Evolutionary conservation across 1,140 invertebrate species (phyloP), one percentile per base, ranked within the genome.

Genomic region (Formica exsecta): DNA sequence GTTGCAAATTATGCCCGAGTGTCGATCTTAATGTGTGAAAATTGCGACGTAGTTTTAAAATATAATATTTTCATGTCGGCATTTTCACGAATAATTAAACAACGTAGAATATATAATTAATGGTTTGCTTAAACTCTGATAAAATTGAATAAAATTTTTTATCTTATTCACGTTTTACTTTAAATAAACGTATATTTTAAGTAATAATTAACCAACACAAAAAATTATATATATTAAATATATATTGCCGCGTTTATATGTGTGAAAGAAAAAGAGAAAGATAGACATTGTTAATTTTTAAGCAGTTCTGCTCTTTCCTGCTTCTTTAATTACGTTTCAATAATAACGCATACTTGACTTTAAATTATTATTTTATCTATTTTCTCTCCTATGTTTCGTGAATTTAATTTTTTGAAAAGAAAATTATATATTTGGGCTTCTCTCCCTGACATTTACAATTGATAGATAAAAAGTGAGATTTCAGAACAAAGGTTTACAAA

Each of bases 381-480:
- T 51, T 79, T 62, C 41, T 7, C 9, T 44, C 9, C 0, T 41
- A 2, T 22, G 13, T n/a, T 59, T 59, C 38, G 8, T 32, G 11
- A 73, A 73, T 81, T 81, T 61, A 4, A 41, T 0, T n/a, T 73
- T 73, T 19, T 22, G 38, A 61, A 38, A 61, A 61, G 5, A 59
- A 61, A 70, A 74, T 44, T 3, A 61, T 19, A 19, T 59, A 44
- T 81, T 81, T 29, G 11, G 1, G 3, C 0, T 22, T 54, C 29
- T n/a, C 19, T 32, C 22, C 36, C 13, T 7, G n/a, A 29, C 25
- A 59, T 64, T 87, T 77, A 66, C n/a, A 32, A 48, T 75, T 57
- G 76, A 83, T 70, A 86, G 83, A 44, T 71, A 66, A 48, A n/a
- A 88, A 89, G 61, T 54, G 87, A 88, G 75, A 74, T 76, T 75